Base-by-base conservation (phyloP, 2,113 vertebrate species). In the Shinisaurus crocodilurus region DNA sequence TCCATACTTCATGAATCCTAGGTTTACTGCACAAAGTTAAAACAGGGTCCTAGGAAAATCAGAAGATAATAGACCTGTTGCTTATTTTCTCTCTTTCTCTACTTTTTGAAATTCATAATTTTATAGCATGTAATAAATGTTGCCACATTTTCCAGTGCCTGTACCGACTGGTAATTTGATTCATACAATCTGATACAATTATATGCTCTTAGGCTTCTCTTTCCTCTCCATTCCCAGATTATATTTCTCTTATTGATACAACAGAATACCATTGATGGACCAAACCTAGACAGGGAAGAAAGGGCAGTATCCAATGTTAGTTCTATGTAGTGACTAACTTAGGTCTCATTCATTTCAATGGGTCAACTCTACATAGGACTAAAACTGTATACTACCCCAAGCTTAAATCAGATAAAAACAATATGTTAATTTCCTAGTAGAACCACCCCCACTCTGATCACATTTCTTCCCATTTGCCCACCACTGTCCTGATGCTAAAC, bases 11-110 rank as follows among this genome's bases (percentile, higher is more conserved):
- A 48, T 3, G 45, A 85, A n/a, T n/a, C 3, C 20, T 20, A 9
- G 2, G 6, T 85, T 50, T 50, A 72, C 7, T 34, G 2, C 18
- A 57, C 54, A 34, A 89, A 82, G n/a, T 6, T 20, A 81, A 76
- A 57, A 34, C 7, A 40, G 37, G 50, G 34, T 3, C 13, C 6
- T 0, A 65, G 57, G 74, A 74, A 87, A 93, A 34, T 63, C 34
- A 48, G 5, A 54, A 90, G 25, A 79, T 63, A 63, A 0, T 50
- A 13, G 70, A 34, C 37, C 18, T 1, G 1, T 2, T 3, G 34
- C 85, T 54, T 48, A 0, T 0, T 23, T 15, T 69, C 77, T 5
- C 60, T 86, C 37, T 0, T 7, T 45, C 32, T 40, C 32, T 75
- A 25, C 50, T 37, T 60, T 60, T 60, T 12, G 25, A 57, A 84